Evolutionary conservation across 2,113 vertebrate species (phyloP).

Genomic region (Oxyura jamaicensis): DNA sequence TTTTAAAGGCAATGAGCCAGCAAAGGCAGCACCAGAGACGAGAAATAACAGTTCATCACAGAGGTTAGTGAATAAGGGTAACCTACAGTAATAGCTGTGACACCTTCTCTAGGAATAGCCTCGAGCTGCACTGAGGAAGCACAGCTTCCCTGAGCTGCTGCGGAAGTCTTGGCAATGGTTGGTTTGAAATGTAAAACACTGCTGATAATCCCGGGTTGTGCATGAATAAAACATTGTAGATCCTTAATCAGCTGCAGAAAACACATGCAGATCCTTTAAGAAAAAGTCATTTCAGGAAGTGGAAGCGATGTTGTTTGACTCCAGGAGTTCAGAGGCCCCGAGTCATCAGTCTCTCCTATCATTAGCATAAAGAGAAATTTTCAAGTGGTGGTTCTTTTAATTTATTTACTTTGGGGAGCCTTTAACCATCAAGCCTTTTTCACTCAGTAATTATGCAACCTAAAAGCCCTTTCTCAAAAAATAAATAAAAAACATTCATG

Average conservation of each 20-base stretch:
- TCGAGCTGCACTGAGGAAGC: neutral
- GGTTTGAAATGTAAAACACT: constrained; percentile 53
- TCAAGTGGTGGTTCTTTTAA: constrained; percentile 34
- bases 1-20: neutral
- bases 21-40: neutral
- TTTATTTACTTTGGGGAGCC: constrained; percentile 47
- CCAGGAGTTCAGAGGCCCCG: neutral
- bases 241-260: constrained; percentile 25
- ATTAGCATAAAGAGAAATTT: constrained; percentile 29
- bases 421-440: constrained; percentile 18
- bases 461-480: constrained; percentile 39
- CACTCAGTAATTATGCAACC: neutral
- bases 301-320: constrained; percentile 17
- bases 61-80: constrained; percentile 33
- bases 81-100: constrained; percentile 13
- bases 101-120: constrained; percentile 47
- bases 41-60: constrained; percentile 6
- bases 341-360: constrained; percentile 5
- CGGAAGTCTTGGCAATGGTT: constrained; percentile 4
- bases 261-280: neutral
- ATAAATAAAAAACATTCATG: constrained; percentile 33
- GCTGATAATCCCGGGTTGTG: neutral
- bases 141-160: neutral
- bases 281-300: constrained; percentile 19
- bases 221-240: constrained; percentile 57